Evolutionary conservation across 2,113 vertebrate genomes (phyloP), one percentile per base, ranked within the genome.

Genomic region (Odontesthes bonariensis): DNA sequence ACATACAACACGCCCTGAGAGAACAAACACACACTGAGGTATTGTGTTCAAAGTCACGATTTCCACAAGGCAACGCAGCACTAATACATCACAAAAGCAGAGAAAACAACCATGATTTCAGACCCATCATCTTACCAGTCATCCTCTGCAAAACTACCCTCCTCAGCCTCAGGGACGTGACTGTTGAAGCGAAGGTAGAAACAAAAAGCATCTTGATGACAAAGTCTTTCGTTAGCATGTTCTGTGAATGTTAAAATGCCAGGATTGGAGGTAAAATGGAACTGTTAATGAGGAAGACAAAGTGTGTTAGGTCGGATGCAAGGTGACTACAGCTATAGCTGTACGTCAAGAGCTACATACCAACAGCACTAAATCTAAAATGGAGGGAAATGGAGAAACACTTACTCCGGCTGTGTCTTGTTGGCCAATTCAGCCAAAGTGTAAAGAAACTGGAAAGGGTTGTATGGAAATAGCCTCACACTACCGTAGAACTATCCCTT

Each of bases 121-220:
- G 69, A 84, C 65, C 73, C 82, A 84, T 74, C 77, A 44, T 85
- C 97, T 99, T 98, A 98, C 97, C 97, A 95, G 92, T 96, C 96
- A 56, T 98, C 97, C 85, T 96, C 95, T 81, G 95, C 92, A 94
- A 94, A 94, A 95, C 94, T 96, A 96, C 92, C 95, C 77, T 98
- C 97, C 93, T 99, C 98, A 88, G 95, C 93, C 79, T 98, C 97
- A 77, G 96, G 95, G 82, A 93, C 93, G 94, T 98, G 97, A 92
- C 98, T 99, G 96, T 92, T 84, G 85, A 82, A 90, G 89, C 88
- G 77, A 92, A 87, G 88, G 88, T 79, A 89, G 87, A 81, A 80
- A 78, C 68, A 82, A 90, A 89, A 1, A 81, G 77, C 27, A 83
- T 68, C 90, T 81, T 91, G 84, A 91, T 77, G 94, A 89, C 60